Conservation (phyloP, 2,888 invertebrate species). For the Calameuta idolon region DNA sequence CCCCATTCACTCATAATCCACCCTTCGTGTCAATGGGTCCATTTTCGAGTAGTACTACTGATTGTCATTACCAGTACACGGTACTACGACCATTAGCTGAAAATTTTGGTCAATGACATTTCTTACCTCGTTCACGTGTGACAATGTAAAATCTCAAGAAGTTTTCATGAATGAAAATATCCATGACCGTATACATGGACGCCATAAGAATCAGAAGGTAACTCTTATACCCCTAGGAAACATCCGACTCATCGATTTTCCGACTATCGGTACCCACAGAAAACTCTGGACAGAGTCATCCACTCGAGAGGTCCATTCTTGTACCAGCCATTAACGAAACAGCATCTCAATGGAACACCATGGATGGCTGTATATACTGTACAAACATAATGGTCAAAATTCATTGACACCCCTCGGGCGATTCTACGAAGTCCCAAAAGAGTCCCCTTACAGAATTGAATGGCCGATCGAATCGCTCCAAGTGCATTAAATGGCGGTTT, state of each 20-base stretch:
- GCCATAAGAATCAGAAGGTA: background rate
- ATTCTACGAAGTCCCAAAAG: conserved; percentile 2
- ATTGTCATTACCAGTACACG: background rate
- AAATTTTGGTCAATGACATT: conserved; percentile 1
- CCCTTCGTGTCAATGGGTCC: background rate
- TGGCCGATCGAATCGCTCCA: conserved; percentile 19
- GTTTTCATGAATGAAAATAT: background rate
- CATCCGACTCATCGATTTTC: conserved; percentile 8
- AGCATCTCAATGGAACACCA: background rate
- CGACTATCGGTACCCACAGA: background rate
- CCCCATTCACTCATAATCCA: background rate
- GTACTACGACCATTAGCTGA: background rate
- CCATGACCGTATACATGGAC: background rate
- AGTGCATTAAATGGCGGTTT: conserved; percentile 22
- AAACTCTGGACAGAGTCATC: background rate
- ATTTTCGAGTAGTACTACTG: background rate
- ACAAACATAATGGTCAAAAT: conserved; percentile 14
- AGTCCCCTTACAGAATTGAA: conserved; percentile 5
- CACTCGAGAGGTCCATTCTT: conserved; percentile 8
- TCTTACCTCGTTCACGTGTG: background rate
- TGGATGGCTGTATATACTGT: background rate
- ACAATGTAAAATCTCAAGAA: background rate
- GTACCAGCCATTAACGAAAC: background rate
- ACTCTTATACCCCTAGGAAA: background rate
- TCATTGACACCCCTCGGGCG: conserved; percentile 16